Evolutionary conservation across 2,888 invertebrate genomes (phyloP).

Genomic region (Opisthograptis luteolata): DNA sequence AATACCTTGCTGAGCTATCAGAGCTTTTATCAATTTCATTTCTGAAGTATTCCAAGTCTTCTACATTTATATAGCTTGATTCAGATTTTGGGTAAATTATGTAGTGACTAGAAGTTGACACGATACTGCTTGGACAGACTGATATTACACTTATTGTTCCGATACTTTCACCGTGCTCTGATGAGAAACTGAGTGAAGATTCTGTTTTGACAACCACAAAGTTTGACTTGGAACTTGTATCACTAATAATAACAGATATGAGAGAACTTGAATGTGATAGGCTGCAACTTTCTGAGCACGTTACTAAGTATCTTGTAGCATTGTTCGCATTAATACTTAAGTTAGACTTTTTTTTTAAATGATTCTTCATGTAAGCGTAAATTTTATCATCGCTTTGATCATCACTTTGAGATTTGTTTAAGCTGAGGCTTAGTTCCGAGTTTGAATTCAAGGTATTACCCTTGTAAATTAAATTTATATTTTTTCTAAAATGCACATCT

Average conservation of each 20-base stretch:
- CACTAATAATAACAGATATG: not conserved
- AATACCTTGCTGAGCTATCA: conserved; percentile 4
- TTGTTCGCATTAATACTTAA: not conserved
- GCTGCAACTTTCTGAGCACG: conserved; percentile 22
- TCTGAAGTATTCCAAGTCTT: conserved; percentile 32
- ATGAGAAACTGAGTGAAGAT: conserved; percentile 47
- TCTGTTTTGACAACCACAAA: conserved; percentile 46
- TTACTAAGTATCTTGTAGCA: conserved; percentile 27
- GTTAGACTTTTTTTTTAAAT: conserved; percentile 1
- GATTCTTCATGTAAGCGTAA: not conserved
- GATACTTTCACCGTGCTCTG: conserved; percentile 31
- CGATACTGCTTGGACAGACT: conserved; percentile 38
- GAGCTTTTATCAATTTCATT: conserved; percentile 29
- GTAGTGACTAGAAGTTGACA: conserved; percentile 39
- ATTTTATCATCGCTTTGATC: not conserved
- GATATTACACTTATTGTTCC: conserved; percentile 46
- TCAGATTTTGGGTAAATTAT: conserved; percentile 30
- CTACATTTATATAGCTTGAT: conserved; percentile 16
- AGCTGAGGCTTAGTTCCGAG: conserved; percentile 5
- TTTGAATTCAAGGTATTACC: not conserved
- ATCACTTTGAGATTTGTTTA: no score
- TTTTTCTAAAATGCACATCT: not conserved
- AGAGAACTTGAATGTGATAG: conserved; percentile 3
- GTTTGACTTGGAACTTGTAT: conserved; percentile 35
- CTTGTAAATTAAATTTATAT: conserved; percentile 1